Evolutionary conservation across 2,797 vertebrate species (phyloP).

Genomic region (Netta rufina): DNA sequence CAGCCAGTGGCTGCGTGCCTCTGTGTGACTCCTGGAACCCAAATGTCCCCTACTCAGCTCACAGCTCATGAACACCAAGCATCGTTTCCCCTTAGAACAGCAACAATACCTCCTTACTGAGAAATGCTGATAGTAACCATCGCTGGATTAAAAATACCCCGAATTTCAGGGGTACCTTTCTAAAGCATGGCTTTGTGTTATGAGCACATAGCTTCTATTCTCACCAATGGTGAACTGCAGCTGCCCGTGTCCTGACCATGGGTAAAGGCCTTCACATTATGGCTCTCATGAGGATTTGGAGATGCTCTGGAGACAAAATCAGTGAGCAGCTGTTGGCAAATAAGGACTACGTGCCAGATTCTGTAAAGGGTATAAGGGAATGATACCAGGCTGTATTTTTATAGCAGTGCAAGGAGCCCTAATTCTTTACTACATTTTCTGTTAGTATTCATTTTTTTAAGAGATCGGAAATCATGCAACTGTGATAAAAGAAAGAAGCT

Average conservation of each 20-base stretch:
- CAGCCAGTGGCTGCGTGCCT: neutral
- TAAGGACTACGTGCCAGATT: neutral
- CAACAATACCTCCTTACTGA: fast-evolving
- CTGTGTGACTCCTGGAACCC: neutral
- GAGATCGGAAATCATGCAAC: neutral
- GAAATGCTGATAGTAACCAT: fast-evolving
- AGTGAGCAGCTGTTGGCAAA: neutral
- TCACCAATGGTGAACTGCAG: neutral
- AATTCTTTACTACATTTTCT: neutral
- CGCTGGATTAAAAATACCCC: fast-evolving
- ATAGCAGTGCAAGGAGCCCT: neutral
- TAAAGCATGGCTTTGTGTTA: neutral
- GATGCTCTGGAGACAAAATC: fast-evolving
- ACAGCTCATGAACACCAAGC: neutral
- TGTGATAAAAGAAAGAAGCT: neutral
- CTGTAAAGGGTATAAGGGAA: neutral
- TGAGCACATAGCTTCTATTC: fast-evolving
- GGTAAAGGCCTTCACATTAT: neutral
- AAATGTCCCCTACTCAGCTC: neutral
- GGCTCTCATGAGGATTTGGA: neutral
- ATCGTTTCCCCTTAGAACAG: fast-evolving
- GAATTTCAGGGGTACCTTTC: neutral
- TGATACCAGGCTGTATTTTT: fast-evolving
- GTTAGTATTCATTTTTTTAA: neutral
- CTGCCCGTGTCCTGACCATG: neutral